phyloP scores from a whole-genome alignment of 2,113 vertebrate species.

The Platichthys flesus region DNA sequence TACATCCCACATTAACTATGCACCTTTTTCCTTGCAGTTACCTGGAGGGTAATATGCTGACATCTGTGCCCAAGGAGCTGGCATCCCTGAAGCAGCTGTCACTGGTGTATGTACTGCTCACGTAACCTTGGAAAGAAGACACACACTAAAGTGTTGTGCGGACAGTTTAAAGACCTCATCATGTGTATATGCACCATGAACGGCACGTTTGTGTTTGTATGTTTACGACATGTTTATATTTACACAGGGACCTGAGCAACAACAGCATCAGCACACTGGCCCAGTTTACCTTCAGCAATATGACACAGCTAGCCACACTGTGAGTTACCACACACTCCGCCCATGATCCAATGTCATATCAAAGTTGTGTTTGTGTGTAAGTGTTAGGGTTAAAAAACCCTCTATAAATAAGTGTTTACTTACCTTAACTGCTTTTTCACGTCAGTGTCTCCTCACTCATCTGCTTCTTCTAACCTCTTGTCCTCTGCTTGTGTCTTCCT shows the following conservation, averaged over 20 bases:
- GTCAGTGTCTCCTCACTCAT: neutral
- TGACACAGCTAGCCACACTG: slow-evolving; percentile 93
- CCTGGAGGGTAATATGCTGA: slow-evolving; percentile 95
- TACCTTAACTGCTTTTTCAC: neutral
- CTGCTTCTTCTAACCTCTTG: too few relatives aligned
- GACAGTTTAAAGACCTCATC: neutral
- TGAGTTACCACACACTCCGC: slow-evolving; percentile 81
- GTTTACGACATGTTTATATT: slow-evolving; percentile 31
- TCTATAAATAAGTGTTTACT: slow-evolving; percentile 9
- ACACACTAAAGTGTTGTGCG: neutral
- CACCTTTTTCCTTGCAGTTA: slow-evolving; percentile 85
- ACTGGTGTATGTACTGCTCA: slow-evolving; percentile 72
- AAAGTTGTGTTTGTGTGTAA: too few relatives aligned
- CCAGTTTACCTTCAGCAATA: slow-evolving; percentile 94
- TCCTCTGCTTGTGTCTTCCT: neutral
- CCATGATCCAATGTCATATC: too few relatives aligned
- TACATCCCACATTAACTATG: slow-evolving; percentile 17
- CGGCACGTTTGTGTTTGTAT: slow-evolving; percentile 3
- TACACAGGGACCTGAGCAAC: slow-evolving; percentile 94
- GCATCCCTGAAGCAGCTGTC: slow-evolving; percentile 86
- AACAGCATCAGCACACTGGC: slow-evolving; percentile 93
- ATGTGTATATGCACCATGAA: neutral
- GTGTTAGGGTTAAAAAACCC: too few relatives aligned
- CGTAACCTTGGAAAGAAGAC: slow-evolving; percentile 33
- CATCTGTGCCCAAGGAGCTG: slow-evolving; percentile 92